Evolutionary conservation across 2,797 vertebrate species (phyloP).

Genomic region (Luscinia luscinia): DNA sequence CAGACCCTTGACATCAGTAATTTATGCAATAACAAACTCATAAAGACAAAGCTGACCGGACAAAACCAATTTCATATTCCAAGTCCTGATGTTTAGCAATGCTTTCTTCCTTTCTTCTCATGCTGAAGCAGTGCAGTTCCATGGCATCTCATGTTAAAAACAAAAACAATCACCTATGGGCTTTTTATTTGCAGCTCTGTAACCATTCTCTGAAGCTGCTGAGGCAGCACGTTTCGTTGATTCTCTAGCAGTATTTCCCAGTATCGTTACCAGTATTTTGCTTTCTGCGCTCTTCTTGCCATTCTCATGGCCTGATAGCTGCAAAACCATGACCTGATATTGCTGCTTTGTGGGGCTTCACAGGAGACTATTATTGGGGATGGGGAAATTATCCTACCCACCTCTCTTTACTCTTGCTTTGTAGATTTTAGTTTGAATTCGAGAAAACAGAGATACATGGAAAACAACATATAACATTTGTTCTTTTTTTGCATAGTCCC

Average conservation of each 20-base stretch:
- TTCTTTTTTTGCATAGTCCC: neutral
- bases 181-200: neutral
- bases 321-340: neutral
- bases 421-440: neutral
- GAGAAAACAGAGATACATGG: neutral
- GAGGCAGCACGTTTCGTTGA: neutral
- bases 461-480: rapidly evolving
- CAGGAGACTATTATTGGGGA: neutral
- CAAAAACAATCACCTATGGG: neutral
- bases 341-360: rapidly evolving
- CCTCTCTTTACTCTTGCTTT: neutral
- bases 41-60: neutral
- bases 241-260: neutral
- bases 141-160: neutral
- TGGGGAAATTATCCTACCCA: neutral
- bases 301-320: neutral
- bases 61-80: neutral
- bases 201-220: neutral
- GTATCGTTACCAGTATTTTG: neutral
- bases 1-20: neutral
- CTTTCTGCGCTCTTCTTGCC: neutral
- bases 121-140: neutral
- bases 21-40: neutral
- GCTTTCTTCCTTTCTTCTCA: neutral
- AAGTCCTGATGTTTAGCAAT: neutral